Base-by-base conservation (phyloP, 1,140 invertebrate genomes). In the Drosophila bipectinata region DNA sequence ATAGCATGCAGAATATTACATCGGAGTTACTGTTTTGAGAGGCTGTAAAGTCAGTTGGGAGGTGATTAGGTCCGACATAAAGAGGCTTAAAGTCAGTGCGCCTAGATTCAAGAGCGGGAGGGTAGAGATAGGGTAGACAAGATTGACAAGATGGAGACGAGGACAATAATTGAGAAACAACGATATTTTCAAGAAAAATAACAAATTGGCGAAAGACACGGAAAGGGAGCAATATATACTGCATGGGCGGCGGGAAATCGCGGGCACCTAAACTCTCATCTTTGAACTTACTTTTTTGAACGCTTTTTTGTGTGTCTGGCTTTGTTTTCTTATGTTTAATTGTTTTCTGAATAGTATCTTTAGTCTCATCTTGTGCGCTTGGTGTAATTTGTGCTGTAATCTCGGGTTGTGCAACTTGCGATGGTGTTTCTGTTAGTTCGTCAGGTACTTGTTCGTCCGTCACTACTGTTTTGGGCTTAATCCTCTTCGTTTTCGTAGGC, bases 251-350 rank as follows among this genome's bases (percentile, higher is more conserved):
- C 58, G 55, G 71, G 57, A 37, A 72, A 56, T 71, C 60, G 37
- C 45, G 67, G 76, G 57, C 68, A 67, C 81, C 76, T 71, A 76
- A 80, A 75, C 68, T 74, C 83, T 79, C 83, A 67, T 77, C 83
- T 88, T 79, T 66, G 60, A 76, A 91, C 90, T 91, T 91, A 91
- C 90, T 91, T 91, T 90, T 78, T 77, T 90, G 83, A 79, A 84
- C 74, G 82, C 66, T 78, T 74, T 84, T 80, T 56, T 77, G 67
- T 90, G 84, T 89, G 56, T 89, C 81, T 89, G 84, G 80, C 73
- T 89, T 89, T 69, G 79, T 76, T 89, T 89, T 89, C 57, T 88
- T 88, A 83, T 88, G 83, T 76, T 88, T 88, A 79, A 88, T 54
- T 89, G 83, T 77, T 88, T 89, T 88, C 45, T 84, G 84, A 77